These are phyloP conservation scores for Pandemis cinnamomeana DNA, from an alignment of 2,888 invertebrate species.

Conservation along the genomic window DNA sequence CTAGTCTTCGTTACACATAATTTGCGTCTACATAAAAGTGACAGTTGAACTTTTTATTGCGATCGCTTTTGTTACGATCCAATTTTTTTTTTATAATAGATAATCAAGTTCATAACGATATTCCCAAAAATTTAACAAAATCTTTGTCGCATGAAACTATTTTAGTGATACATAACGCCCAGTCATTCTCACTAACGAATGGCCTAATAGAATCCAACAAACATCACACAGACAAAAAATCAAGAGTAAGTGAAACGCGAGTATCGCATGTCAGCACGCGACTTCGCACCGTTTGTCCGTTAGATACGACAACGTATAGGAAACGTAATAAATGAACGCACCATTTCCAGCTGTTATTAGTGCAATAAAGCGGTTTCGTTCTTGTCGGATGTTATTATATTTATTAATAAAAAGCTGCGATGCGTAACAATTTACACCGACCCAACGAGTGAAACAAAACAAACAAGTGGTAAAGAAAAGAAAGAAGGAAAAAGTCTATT, in stretches of 20 bases:
- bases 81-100: too few relatives aligned
- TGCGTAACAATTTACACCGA: too few relatives aligned
- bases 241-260: constrained; percentile 29
- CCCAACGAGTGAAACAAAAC: too few relatives aligned
- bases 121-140: too few relatives aligned
- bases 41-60: too few relatives aligned
- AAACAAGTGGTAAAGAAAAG: too few relatives aligned
- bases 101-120: too few relatives aligned
- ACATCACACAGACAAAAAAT: constrained; percentile 10
- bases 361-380: neutral
- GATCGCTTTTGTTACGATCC: too few relatives aligned
- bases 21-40: too few relatives aligned
- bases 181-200: neutral
- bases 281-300: neutral
- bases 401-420: neutral
- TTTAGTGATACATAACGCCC: neutral
- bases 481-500: too few relatives aligned
- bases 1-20: too few relatives aligned
- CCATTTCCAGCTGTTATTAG: constrained; percentile 5
- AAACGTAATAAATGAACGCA: constrained; percentile 32
- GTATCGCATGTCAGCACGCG: constrained; percentile 33
- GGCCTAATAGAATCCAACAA: neutral
- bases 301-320: constrained; percentile 30
- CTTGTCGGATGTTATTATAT: neutral
- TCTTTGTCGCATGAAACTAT: too few relatives aligned